phyloP scores from a whole-genome alignment of 2,888 invertebrate species.

The Megaustenia siamemsis region DNA sequence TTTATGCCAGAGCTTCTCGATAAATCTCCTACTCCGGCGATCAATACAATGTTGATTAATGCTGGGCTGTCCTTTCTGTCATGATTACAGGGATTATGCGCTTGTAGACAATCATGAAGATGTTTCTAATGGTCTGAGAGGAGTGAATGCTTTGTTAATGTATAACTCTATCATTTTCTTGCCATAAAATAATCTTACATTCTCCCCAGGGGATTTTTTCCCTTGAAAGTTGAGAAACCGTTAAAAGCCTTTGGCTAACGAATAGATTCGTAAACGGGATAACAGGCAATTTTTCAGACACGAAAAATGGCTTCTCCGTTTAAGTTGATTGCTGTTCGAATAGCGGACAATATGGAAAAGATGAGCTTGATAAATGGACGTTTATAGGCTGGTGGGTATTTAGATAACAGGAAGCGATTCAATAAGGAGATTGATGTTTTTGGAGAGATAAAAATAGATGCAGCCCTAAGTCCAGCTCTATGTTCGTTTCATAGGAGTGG shows the following conservation, averaged over 20 bases:
- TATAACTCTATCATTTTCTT: background rate
- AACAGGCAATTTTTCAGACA: background rate
- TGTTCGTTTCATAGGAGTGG: no score
- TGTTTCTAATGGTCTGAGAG: background rate
- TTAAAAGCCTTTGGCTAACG: background rate
- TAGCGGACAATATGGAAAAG: background rate
- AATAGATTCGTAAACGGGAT: conserved; percentile 1
- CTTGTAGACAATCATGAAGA: background rate
- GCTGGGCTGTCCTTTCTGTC: background rate
- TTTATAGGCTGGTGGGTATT: no score
- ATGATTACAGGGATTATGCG: background rate
- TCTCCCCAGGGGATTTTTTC: background rate
- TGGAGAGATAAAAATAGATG: no score
- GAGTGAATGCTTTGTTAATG: background rate
- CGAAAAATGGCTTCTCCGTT: background rate
- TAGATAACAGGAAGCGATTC: no score
- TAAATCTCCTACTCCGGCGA: background rate
- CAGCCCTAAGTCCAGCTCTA: no score
- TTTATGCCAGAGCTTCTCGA: background rate
- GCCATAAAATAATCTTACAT: background rate
- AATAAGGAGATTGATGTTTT: no score
- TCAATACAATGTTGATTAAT: background rate
- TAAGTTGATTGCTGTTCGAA: background rate
- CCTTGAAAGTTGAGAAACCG: background rate
- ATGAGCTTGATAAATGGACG: background rate